Evolutionary conservation across 2,888 invertebrate genomes (phyloP), one percentile per base, ranked within the genome.

Genomic region (Xestia c-nigrum): DNA sequence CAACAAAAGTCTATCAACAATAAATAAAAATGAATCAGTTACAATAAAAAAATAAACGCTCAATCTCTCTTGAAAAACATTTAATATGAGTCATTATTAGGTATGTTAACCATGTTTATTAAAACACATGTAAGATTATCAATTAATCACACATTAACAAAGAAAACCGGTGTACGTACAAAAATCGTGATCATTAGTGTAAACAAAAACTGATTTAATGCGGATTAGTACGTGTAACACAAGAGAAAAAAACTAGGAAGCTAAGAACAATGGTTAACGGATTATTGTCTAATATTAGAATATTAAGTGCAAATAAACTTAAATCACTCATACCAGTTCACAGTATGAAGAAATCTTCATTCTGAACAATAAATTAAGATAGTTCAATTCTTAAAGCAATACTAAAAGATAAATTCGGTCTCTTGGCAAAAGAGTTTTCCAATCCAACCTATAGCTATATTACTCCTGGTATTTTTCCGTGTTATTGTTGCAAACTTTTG

Each of bases 321-420:
- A 78, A 66, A 77, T 69, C 64, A 78, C 57, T 78, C 85, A 89
- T 88, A 87, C 88, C 83, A 89, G 88, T 78, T 90, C 81, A 89
- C 70, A 90, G 78, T 83, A 88, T 85, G 90, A 82, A 85, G 90
- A 83, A 80, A 87, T 85, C 88, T 83, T 85, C 85, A 76, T 86
- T 92, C 92, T 91, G 88, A 84, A 85, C 76, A 89, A 85, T 87
- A 81, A 87, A 86, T 80, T 82, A 87, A 52, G 43, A 31, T 59
- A 71, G 24, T 43, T 64, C 5, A 65, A 12, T 72, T 50, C 71
- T 31, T 38, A 38, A 55, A 69, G 14, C 7, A 63, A 46, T 65
- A 38, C 16, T n/a, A 52, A 46, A n/a, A 38, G 21, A 9, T n/a
- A 61, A 64, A 55, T 31, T 9, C 9, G 12, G 16, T 5, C 24